Base-by-base conservation (phyloP, 1,140 invertebrate species). In the Caerostris darwini region DNA sequence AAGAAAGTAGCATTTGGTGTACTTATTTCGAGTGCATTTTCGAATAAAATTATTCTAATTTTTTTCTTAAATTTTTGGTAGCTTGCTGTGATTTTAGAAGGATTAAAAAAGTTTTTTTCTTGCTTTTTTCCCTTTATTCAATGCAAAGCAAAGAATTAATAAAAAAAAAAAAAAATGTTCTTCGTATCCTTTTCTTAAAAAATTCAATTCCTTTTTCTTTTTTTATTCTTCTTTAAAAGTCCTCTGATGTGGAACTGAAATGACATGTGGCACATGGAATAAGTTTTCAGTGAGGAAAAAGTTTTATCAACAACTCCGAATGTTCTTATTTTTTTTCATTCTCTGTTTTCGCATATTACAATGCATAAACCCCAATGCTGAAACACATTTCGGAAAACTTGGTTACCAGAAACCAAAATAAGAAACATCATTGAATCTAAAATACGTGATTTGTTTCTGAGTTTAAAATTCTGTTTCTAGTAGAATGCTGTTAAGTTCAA, bases 1-100 rank as follows among this genome's bases (percentile, higher is more conserved):
- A 34, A 90, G 53, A 6, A 53, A 90, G 88, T 77, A 90, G 77
- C 88, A 90, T 90, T 90, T 77, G 88, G 64, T 77, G 88, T 90
- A 56, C 88, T 85, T 85, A 85, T 56, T 71, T 64, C 88, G 34
- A 58, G 17, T 34, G 64, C 64, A 61, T 90, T 71, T 90, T 90
- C 61, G 67, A 67, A 90, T 90, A 90, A 90, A 71, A 90, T 87
- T 87, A 87, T 67, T 56, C 53, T 87, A 57, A 19, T 58, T 71
- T 53, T 69, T 69, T 90, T 71, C 57, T 7, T 85, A 56, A 34
- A 34, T 34, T 7, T 3, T 57, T 0, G 82, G 5, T 57, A n/a
- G 82, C 17, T 57, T 57, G 56, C 82, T 56, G 53, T 8, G 82
- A 85, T 57, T 85, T 87, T 61, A 87, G 58, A 87, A 53, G 58